Evolutionary conservation across 2,113 vertebrate species (phyloP).

Genomic region (Tragulus kanchil): DNA sequence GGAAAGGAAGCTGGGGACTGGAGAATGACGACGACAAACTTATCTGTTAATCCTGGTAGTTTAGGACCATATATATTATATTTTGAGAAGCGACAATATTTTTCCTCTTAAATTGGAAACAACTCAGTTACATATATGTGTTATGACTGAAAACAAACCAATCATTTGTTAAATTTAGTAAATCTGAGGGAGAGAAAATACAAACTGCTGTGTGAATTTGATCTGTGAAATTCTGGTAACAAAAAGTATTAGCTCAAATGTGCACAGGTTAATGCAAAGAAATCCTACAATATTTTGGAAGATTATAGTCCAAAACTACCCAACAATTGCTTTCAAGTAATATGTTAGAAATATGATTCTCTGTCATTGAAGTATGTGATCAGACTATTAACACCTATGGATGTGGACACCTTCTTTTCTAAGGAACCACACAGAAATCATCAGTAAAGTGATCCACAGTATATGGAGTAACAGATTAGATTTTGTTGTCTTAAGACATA

Average conservation of each 20-base stretch:
- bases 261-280: conserved; percentile 65
- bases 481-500: background rate
- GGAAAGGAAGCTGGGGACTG: background rate
- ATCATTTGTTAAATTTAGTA: conserved; percentile 65
- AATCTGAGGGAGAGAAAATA: conserved; percentile 30
- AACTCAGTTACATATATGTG: background rate
- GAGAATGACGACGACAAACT: background rate
- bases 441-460: background rate
- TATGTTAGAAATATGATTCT: conserved; percentile 56
- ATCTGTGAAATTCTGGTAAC: conserved; percentile 63
- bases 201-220: background rate
- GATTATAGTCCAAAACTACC: conserved; percentile 59
- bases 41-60: background rate
- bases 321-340: conserved; percentile 51
- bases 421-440: background rate
- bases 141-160: background rate
- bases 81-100: background rate
- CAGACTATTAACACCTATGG: background rate
- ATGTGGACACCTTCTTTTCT: conserved; percentile 12
- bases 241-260: conserved; percentile 63
- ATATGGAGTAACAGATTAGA: background rate
- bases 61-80: background rate
- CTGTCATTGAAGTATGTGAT: conserved; percentile 26
- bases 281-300: conserved; percentile 38
- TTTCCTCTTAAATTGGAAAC: background rate